Percentiles rank a stretch among this genome's conserved stretches.
Evolutionary conservation across 1,140 invertebrate species (phyloP).

Genomic region (Reticulitermes speratus): DNA sequence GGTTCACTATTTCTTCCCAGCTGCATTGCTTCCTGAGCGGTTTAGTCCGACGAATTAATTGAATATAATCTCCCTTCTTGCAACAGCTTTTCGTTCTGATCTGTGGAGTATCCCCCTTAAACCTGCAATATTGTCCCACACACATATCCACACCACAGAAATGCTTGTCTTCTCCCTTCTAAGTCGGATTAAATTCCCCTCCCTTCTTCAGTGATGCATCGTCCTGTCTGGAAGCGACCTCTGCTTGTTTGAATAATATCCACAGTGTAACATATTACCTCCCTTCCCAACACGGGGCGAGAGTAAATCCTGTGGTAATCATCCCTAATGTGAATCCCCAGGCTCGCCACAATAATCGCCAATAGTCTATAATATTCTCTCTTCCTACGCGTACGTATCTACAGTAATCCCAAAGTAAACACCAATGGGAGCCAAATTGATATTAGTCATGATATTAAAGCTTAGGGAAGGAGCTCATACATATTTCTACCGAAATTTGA

Average conservation of each 20-base stretch:
- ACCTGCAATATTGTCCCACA: not conserved
- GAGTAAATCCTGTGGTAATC: slow-evolving; percentile 15
- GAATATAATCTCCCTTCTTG: not conserved
- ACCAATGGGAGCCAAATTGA: not conserved
- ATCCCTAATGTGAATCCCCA: slow-evolving; percentile 6
- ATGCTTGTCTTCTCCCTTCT: not conserved
- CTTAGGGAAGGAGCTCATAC: not conserved
- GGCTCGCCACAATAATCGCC: not conserved
- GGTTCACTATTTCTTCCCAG: no score
- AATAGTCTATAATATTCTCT: slow-evolving; percentile 19
- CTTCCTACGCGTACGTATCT: not conserved
- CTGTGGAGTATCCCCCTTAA: not conserved
- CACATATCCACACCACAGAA: not conserved
- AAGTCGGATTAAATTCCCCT: not conserved
- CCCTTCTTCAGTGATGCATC: not conserved
- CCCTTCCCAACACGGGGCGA: slow-evolving; percentile 14
- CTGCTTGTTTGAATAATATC: slow-evolving; percentile 12
- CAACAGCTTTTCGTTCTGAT: not conserved
- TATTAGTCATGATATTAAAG: not conserved
- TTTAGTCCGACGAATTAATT: not conserved
- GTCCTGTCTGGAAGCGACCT: not conserved
- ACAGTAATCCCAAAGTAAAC: not conserved
- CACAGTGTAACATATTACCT: slow-evolving; percentile 7
- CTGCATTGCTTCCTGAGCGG: not conserved
- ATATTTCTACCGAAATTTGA: slow-evolving; percentile 18